A percentile compares a stretch with the other conserved stretches of the same genome.
Evolutionary conservation across 2,113 vertebrate species (phyloP).

Genomic region (Scortum barcoo): DNA sequence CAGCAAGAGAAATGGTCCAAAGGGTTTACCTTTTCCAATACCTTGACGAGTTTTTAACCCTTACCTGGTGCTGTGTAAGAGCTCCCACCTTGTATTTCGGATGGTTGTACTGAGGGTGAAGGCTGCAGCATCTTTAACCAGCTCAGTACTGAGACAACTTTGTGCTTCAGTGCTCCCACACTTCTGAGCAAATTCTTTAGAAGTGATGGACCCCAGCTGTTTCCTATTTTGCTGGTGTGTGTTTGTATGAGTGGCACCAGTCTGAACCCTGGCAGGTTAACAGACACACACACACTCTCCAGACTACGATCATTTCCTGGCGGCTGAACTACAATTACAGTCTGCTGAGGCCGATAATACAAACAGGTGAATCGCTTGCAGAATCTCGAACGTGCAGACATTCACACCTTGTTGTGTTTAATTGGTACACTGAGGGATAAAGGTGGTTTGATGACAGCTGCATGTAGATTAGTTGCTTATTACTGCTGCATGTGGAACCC

Average conservation of each 20-base stretch:
- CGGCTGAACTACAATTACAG: conserved; percentile 18
- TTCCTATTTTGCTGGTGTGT: conserved; percentile 22
- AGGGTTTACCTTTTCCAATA: conserved; percentile 35
- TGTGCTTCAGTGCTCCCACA: not conserved
- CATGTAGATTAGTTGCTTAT: conserved; percentile 48
- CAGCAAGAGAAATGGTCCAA: conserved; percentile 55
- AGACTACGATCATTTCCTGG: conserved; percentile 1
- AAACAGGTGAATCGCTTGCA: conserved; percentile 43
- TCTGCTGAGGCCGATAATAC: conserved; percentile 34
- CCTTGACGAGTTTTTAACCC: conserved; percentile 26
- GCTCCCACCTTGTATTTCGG: conserved; percentile 7
- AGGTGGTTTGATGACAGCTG: conserved; percentile 44
- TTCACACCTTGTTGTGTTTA: conserved; percentile 51
- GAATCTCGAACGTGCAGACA: conserved; percentile 30
- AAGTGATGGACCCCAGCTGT: conserved; percentile 37
- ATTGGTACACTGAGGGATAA: conserved; percentile 64
- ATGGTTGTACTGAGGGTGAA: not conserved
- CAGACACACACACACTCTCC: not conserved
- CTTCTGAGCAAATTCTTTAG: conserved; percentile 29
- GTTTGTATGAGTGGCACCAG: not conserved
- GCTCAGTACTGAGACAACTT: conserved; percentile 10
- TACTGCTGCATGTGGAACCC: conserved; percentile 27
- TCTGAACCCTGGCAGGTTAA: conserved; percentile 5
- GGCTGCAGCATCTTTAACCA: conserved; percentile 36
- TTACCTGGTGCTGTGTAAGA: conserved; percentile 4